Percentiles rank a stretch among this genome's conserved stretches.
Evolutionary conservation across 1,140 invertebrate species (phyloP).

Genomic region (Caenorhabditis latens): DNA sequence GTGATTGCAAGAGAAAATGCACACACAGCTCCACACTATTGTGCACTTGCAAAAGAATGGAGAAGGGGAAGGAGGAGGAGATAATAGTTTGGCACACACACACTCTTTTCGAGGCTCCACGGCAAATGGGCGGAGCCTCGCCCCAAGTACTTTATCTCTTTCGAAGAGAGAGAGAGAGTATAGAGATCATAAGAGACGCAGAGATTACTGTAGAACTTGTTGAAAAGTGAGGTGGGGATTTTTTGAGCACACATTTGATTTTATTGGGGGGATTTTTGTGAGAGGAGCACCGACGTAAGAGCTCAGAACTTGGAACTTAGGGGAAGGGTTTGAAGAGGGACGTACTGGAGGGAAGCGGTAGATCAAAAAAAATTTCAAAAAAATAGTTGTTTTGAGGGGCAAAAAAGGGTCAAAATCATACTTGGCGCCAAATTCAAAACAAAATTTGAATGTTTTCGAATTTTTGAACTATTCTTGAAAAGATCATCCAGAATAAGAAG

Average conservation of each 20-base stretch:
- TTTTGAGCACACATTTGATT: conserved; percentile 11
- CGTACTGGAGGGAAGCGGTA: too few relatives aligned
- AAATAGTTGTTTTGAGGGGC: too few relatives aligned
- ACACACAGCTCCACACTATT: conserved; percentile 51
- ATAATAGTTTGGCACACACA: conserved; percentile 47
- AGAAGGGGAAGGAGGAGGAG: neutral
- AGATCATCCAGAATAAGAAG: too few relatives aligned
- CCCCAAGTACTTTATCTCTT: conserved; percentile 15
- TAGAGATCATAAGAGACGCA: conserved; percentile 7
- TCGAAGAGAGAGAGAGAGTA: neutral
- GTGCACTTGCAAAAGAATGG: neutral
- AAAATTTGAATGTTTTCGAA: too few relatives aligned
- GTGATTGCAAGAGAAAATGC: too few relatives aligned
- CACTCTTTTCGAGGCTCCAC: neutral
- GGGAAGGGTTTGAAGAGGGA: neutral
- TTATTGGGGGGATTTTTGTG: conserved; percentile 44
- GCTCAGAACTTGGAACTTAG: neutral
- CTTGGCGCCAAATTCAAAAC: too few relatives aligned
- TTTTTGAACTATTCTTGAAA: too few relatives aligned
- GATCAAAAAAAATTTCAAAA: too few relatives aligned
- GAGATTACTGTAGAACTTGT: conserved; percentile 15
- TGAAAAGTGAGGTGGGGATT: neutral
- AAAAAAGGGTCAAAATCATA: too few relatives aligned
- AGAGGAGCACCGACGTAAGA: neutral
- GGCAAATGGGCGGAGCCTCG: conserved; percentile 10